phyloP scores from a whole-genome alignment of 2,888 invertebrate species.

The Bugula neritina region DNA sequence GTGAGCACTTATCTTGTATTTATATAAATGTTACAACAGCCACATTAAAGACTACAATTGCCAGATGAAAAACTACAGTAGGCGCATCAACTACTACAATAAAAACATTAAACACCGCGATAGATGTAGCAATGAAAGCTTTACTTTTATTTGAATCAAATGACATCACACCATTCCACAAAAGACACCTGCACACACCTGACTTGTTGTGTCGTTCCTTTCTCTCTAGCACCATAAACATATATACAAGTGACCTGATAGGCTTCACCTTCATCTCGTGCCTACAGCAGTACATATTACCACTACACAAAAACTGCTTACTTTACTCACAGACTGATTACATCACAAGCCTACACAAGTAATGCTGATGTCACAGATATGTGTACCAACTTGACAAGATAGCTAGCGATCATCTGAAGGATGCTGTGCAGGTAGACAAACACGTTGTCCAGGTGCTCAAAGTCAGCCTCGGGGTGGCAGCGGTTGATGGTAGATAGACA shows the following conservation, averaged over 20 bases:
- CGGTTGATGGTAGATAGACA: neutral
- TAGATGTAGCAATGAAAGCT: no score
- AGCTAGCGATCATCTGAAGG: slow-evolving; percentile 1
- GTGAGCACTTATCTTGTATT: no score
- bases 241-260: neutral
- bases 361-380: neutral
- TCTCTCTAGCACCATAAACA: slow-evolving; percentile 13
- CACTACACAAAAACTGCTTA: no score
- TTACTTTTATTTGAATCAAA: no score
- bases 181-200: no score
- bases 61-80: no score
- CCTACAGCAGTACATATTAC: no score
- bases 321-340: neutral
- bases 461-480: neutral
- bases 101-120: no score
- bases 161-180: no score
- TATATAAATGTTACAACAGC: no score
- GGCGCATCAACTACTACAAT: no score
- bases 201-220: neutral
- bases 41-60: no score
- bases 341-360: neutral
- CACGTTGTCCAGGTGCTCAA: slow-evolving; percentile 7
- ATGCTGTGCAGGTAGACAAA: slow-evolving; percentile 16
- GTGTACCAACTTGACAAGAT: slow-evolving; percentile 8
- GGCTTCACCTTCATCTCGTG: neutral